A percentile compares a stretch with the other conserved stretches of the same genome.
Conservation (phyloP, 2,113 vertebrate species). For the Cettia cetti region DNA sequence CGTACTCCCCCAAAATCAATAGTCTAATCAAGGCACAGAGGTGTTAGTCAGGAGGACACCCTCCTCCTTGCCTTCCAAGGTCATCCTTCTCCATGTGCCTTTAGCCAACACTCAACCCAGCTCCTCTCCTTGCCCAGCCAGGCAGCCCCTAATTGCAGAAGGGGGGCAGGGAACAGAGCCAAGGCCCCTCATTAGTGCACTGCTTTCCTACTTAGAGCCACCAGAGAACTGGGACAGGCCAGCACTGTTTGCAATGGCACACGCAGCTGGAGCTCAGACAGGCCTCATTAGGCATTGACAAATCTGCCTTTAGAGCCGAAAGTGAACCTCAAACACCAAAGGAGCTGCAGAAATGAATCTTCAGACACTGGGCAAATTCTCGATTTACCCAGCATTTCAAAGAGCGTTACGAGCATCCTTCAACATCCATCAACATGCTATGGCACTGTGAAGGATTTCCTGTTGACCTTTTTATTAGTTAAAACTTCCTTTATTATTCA, state of each 20-base stretch:
- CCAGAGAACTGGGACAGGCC: not conserved
- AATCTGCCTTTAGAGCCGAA: not conserved
- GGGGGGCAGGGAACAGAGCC: not conserved
- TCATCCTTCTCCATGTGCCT: rapidly evolving
- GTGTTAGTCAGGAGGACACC: not conserved
- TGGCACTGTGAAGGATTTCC: not conserved
- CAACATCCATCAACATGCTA: not conserved
- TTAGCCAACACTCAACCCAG: not conserved
- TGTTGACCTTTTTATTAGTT: not conserved
- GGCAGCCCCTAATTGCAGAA: not conserved
- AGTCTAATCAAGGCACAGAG: not conserved
- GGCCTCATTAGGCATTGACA: not conserved
- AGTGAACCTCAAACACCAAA: not conserved
- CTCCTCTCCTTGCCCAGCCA: rapidly evolving
- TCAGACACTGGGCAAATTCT: not conserved
- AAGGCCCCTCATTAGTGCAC: not conserved
- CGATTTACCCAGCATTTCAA: not conserved
- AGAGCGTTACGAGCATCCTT: not conserved
- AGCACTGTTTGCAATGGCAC: not conserved
- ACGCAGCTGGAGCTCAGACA: not conserved
- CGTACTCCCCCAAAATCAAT: rapidly evolving
- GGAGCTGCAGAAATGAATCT: not conserved
- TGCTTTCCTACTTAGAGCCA: not conserved
- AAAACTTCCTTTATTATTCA: not conserved
- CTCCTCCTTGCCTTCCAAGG: not conserved